phyloP scores from a whole-genome alignment of 1,140 invertebrate genomes.

The Lamellibrachia luymesi region DNA sequence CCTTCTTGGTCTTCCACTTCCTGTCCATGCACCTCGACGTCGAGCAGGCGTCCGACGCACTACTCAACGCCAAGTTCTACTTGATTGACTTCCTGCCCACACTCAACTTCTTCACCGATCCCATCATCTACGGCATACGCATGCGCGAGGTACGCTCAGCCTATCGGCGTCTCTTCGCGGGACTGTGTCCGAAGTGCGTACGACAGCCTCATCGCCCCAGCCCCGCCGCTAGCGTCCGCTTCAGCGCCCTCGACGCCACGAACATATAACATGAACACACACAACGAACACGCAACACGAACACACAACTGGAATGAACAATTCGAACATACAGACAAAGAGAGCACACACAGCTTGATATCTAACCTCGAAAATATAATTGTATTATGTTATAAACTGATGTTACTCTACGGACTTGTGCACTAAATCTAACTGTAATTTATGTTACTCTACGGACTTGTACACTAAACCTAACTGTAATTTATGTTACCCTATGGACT shows the following conservation, averaged over 20 bases:
- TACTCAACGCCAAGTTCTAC: constrained; percentile 27
- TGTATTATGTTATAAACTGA: no score
- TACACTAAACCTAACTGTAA: no score
- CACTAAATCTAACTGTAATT: no score
- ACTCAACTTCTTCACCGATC: constrained; percentile 29
- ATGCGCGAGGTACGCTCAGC: constrained; percentile 23
- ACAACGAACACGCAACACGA: not conserved
- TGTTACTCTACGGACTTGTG: no score
- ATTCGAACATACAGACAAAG: no score
- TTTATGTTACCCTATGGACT: no score
- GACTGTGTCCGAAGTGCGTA: not conserved
- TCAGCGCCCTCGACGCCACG: constrained; percentile 13
- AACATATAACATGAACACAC: not conserved
- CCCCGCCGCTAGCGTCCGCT: constrained; percentile 9
- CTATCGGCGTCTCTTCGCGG: constrained; percentile 23
- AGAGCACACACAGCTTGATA: no score
- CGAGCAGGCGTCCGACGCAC: constrained; percentile 16
- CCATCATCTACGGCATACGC: constrained; percentile 31
- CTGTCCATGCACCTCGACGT: constrained; percentile 22
- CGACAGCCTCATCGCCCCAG: not conserved
- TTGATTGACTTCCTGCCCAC: constrained; percentile 28
- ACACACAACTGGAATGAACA: not conserved
- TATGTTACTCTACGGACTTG: no score
- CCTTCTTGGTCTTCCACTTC: constrained; percentile 28
- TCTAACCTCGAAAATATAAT: no score